Evolutionary conservation across 2,113 vertebrate genomes (phyloP).

Genomic region (Cranoglanis bouderius): DNA sequence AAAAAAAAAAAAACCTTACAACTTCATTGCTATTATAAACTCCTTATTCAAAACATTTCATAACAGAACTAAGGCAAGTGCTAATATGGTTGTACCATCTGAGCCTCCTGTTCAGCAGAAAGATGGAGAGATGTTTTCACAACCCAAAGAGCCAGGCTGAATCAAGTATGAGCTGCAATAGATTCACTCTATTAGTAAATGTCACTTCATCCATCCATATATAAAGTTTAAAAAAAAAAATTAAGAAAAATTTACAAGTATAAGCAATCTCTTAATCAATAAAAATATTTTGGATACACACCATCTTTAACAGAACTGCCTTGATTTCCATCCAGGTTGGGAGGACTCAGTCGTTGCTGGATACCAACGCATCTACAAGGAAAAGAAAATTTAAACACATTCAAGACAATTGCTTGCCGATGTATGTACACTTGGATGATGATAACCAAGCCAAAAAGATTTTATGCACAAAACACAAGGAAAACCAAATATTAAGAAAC

Average conservation of each 20-base stretch:
- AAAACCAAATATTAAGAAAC: background rate
- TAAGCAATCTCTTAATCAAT: no score
- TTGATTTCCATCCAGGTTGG: constrained; percentile 96
- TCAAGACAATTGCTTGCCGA: constrained; percentile 33
- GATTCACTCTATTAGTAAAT: constrained; percentile 2
- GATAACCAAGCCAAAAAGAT: background rate
- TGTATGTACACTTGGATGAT: background rate
- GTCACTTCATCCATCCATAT: constrained; percentile 12
- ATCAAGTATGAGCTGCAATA: constrained; percentile 34
- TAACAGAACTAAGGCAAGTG: constrained; percentile 24
- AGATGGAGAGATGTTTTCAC: constrained; percentile 34
- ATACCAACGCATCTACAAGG: constrained; percentile 94
- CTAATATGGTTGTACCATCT: constrained; percentile 66
- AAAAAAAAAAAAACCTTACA: constrained; percentile 50
- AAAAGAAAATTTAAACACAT: constrained; percentile 46
- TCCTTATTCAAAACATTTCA: background rate
- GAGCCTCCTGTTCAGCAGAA: constrained; percentile 61
- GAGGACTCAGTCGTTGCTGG: constrained; percentile 87
- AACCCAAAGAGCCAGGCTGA: constrained; percentile 72
- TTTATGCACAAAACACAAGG: background rate
- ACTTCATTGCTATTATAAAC: constrained; percentile 54
- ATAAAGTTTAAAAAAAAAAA: background rate
- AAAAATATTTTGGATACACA: no score
- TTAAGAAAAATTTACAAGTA: background rate
- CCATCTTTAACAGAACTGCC: constrained; percentile 92